These are phyloP conservation scores for Dexiosoma caninum DNA, from an alignment of 2,888 invertebrate genomes.

Conservation along the genomic window DNA sequence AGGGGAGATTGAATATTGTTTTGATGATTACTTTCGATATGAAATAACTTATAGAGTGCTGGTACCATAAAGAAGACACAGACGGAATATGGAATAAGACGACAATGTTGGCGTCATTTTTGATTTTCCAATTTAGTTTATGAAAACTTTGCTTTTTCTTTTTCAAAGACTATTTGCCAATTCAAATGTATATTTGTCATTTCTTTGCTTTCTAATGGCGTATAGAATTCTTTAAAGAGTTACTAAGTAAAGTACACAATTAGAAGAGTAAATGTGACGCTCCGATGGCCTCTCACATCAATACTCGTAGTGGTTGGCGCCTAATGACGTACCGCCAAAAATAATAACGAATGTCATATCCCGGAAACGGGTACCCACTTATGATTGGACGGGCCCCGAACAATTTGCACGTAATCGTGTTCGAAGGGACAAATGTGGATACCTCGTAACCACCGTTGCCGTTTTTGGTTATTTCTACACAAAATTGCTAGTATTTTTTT, in stretches of 20 bases:
- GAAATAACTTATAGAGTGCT: conserved; percentile 31
- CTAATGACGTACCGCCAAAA: no score
- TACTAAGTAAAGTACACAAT: neutral
- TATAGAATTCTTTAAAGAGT: neutral
- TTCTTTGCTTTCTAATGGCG: neutral
- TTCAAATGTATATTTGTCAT: neutral
- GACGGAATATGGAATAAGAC: conserved; percentile 13
- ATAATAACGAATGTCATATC: no score
- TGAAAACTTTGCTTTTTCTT: conserved; percentile 24
- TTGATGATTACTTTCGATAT: conserved; percentile 45
- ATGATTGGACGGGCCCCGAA: no score
- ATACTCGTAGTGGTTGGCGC: no score
- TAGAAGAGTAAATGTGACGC: no score
- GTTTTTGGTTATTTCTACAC: no score
- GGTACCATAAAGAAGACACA: neutral
- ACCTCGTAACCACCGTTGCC: no score
- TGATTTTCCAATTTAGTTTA: conserved; percentile 53
- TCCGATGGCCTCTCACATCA: no score
- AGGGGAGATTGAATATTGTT: conserved; percentile 44
- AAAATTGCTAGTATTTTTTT: no score
- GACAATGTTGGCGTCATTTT: conserved; percentile 57
- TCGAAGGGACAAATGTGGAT: no score
- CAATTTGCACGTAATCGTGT: no score
- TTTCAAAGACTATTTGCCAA: neutral
- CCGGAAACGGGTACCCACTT: no score